phyloP scores from a whole-genome alignment of 2,113 vertebrate genomes.

The Chaetorhynchus papuensis region DNA sequence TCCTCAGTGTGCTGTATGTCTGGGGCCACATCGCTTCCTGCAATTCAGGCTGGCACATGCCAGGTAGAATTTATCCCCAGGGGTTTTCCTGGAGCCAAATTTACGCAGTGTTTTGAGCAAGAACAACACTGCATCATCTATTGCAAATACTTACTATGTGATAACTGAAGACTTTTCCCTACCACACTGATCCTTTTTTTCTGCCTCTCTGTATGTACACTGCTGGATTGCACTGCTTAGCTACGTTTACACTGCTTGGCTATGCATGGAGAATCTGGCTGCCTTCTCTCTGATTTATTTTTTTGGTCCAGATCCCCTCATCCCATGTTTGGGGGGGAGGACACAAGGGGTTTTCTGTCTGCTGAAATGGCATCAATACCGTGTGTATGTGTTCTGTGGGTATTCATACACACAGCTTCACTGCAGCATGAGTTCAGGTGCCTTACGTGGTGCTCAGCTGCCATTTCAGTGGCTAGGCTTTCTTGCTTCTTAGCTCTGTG shows the following conservation, averaged over 20 bases:
- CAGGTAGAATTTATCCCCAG: neutral
- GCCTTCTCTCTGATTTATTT: neutral
- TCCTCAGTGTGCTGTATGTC: rapidly evolving
- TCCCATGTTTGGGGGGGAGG: neutral
- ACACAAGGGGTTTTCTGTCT: neutral
- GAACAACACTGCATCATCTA: neutral
- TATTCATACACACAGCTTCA: neutral
- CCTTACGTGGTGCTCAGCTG: conserved; percentile 36
- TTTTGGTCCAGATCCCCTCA: neutral
- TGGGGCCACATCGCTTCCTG: neutral
- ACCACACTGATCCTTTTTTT: neutral
- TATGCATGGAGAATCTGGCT: neutral
- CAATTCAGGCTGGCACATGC: rapidly evolving
- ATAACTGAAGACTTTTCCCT: neutral
- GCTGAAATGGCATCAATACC: neutral
- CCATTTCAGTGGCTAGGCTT: conserved; percentile 34
- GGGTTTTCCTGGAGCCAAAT: neutral
- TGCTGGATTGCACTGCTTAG: neutral
- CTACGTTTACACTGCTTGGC: neutral
- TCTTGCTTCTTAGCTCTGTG: conserved; percentile 49
- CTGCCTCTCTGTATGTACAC: neutral
- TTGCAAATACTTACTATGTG: neutral
- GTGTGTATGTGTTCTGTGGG: neutral
- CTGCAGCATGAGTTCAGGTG: neutral
- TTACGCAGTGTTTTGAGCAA: neutral